Base-by-base conservation (phyloP, 1,140 invertebrate species). In the Uloborus diversus region DNA sequence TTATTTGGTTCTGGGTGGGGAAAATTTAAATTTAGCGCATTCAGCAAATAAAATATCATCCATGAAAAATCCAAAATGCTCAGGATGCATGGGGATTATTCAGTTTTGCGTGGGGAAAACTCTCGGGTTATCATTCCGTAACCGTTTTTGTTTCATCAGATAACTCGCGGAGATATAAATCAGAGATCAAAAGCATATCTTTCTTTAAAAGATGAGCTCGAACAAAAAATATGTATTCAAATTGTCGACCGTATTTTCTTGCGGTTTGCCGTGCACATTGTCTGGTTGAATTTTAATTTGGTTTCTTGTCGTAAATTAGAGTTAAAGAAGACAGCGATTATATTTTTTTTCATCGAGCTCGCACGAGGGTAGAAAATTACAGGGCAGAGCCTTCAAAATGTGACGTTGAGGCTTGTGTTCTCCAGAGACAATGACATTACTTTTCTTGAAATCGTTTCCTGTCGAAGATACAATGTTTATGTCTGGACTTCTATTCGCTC, bases 301-400 rank as follows among this genome's bases (percentile, higher is more conserved):
- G n/a, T 59, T 47, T 20, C 27, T 32, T 61, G 69, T 73, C 69
- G 69, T 73, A 73, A 73, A 73, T 73, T 73, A 73, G 69, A 61
- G 32, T 61, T 73, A 61, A 61, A 37, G 32, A 33, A 30, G 69
- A 73, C 69, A 73, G 56, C 56, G 56, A 73, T n/a, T n/a, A n/a
- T n/a, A n/a, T n/a, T 35, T 28, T n/a, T 69, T 56, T 69, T 69
- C 56, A 69, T 51, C 66, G 25, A 11, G 49, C 56, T 69, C 53
- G 4, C 3, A 28, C 47, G 27, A 30, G 69, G 61, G 61, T 23
- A 27, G 69, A 73, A 73, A 73, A 73, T 73, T 73, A 73, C n/a
- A 73, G 56, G 32, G 69, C 35, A 30, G 33, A 37, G 69, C 25
- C 4, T 49, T 30, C 14, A 30, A 56, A 56, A 61, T 25, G 69